Evolutionary conservation across 2,888 invertebrate species (phyloP).

Genomic region (Trileptium ribeirensis): DNA sequence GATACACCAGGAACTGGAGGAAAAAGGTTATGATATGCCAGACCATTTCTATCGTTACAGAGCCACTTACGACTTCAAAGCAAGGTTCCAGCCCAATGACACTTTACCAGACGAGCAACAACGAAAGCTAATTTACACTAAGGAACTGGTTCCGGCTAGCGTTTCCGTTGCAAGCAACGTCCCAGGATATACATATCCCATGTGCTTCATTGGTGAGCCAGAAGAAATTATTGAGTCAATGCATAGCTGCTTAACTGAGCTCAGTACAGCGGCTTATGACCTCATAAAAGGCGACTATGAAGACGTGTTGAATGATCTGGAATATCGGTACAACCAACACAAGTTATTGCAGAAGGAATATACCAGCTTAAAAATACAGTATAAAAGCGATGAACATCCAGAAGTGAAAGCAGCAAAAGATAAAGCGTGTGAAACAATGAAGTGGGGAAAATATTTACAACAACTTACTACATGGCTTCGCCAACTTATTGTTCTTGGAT

Average conservation of each 20-base stretch:
- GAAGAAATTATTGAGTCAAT: background rate
- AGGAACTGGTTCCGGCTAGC: background rate
- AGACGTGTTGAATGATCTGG: background rate
- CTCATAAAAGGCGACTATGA: background rate
- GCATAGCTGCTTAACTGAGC: background rate
- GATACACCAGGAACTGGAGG: background rate
- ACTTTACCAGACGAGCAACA: background rate
- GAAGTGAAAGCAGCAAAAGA: background rate
- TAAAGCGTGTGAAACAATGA: background rate
- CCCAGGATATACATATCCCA: background rate
- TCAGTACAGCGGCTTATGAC: background rate
- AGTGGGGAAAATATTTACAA: background rate
- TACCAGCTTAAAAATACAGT: background rate
- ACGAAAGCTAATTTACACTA: background rate
- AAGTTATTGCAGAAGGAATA: background rate
- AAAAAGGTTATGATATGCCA: slow-evolving; percentile 4
- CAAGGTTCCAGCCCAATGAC: background rate
- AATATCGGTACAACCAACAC: background rate
- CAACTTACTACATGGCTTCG: background rate
- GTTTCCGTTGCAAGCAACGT: slow-evolving; percentile 3
- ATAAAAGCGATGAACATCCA: background rate
- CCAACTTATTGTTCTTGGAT: background rate
- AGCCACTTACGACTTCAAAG: slow-evolving; percentile 11
- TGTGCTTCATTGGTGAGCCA: slow-evolving; percentile 1
- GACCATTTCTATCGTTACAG: background rate